These are phyloP conservation scores for Drosophila jambulina DNA, from an alignment of 1,140 invertebrate genomes.

Conservation along the genomic window DNA sequence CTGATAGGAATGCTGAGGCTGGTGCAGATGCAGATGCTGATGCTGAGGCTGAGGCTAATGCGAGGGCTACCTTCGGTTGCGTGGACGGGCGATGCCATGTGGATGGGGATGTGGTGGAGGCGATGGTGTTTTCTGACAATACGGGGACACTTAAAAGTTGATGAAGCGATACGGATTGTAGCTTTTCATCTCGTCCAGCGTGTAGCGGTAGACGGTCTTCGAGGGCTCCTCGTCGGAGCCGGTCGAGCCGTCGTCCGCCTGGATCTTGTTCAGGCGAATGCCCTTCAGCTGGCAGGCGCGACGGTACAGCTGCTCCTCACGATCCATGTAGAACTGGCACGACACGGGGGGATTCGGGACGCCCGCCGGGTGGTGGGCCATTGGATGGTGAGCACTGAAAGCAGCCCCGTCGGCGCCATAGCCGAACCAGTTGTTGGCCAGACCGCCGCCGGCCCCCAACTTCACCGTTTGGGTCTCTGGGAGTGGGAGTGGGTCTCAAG, in stretches of 20 bases:
- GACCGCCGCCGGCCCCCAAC: slow-evolving; percentile 23
- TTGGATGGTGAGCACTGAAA: not conserved
- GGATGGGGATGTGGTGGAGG: not conserved
- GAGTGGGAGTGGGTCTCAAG: not conserved
- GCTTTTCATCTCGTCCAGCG: slow-evolving; percentile 74
- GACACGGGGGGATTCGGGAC: slow-evolving; percentile 23
- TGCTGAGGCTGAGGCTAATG: not conserved
- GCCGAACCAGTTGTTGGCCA: slow-evolving; percentile 47
- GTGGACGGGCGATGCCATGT: slow-evolving; percentile 6
- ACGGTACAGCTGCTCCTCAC: slow-evolving; percentile 72
- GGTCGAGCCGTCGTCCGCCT: slow-evolving; percentile 53
- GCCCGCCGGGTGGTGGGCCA: slow-evolving; percentile 12
- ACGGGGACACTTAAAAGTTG: slow-evolving; percentile 48
- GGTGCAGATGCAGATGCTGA: not conserved
- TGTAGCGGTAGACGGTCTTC: slow-evolving; percentile 61
- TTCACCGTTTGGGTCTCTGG: slow-evolving; percentile 70
- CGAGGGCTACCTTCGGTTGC: slow-evolving; percentile 7
- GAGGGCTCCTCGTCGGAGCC: slow-evolving; percentile 56
- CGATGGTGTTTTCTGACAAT: slow-evolving; percentile 11
- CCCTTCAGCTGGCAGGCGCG: slow-evolving; percentile 69
- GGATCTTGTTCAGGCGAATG: slow-evolving; percentile 36
- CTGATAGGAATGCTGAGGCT: not conserved
- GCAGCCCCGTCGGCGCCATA: slow-evolving; percentile 9
- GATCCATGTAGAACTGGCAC: slow-evolving; percentile 68
- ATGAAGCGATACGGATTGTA: slow-evolving; percentile 73